These are phyloP conservation scores for Berghia stephanieae DNA, from an alignment of 1,140 invertebrate genomes.

Conservation along the genomic window DNA sequence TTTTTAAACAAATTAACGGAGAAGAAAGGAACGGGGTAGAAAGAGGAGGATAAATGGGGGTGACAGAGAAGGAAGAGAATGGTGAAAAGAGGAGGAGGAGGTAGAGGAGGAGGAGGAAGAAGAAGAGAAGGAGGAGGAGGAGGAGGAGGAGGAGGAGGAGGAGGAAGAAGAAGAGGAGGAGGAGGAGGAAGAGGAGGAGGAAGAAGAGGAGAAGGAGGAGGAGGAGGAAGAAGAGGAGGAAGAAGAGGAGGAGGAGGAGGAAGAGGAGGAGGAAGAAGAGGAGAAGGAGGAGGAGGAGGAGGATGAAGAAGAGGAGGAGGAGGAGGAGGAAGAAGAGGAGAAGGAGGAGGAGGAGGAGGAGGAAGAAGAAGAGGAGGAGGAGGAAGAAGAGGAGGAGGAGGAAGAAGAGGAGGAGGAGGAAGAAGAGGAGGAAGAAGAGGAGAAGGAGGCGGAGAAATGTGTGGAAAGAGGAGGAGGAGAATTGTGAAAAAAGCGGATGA, in stretches of 20 bases:
- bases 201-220: constrained; percentile 38
- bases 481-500: not conserved
- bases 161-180: constrained; percentile 37
- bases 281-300: not conserved
- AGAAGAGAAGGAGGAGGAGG: too few species aligned
- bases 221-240: not conserved
- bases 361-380: not conserved
- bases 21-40: not conserved
- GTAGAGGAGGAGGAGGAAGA: not conserved
- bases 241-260: not conserved
- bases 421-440: not conserved
- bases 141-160: constrained; percentile 5
- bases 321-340: not conserved
- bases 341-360: not conserved
- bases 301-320: too few species aligned
- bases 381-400: not conserved
- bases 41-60: not conserved
- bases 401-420: not conserved
- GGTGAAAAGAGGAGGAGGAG: not conserved
- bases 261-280: not conserved
- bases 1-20: too few species aligned
- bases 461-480: not conserved
- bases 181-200: constrained; percentile 42
- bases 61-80: not conserved
- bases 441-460: not conserved